These are phyloP conservation scores for Burhinus oedicnemus DNA, from an alignment of 2,113 vertebrate genomes.

Conservation along the genomic window DNA sequence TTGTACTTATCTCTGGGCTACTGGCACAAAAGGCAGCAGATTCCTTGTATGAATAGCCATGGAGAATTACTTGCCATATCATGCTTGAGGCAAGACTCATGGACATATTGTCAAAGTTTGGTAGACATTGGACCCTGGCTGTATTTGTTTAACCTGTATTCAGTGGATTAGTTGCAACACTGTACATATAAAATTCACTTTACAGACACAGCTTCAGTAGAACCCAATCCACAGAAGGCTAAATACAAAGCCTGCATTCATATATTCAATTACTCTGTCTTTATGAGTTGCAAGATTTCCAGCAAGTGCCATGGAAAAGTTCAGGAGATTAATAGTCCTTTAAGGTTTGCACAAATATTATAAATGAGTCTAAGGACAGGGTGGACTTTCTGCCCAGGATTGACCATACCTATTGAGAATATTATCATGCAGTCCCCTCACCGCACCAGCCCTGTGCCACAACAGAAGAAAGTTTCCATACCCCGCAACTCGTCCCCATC, in stretches of 20 bases:
- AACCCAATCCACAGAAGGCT: background rate
- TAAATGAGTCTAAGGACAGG: background rate
- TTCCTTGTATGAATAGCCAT: background rate
- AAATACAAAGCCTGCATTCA: background rate
- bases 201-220: background rate
- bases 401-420: background rate
- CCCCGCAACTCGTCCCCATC: fast-evolving
- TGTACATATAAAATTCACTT: background rate
- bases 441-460: background rate
- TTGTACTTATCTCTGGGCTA: background rate
- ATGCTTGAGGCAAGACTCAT: background rate
- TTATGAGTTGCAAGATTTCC: background rate
- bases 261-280: background rate
- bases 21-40: background rate
- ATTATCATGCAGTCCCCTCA: background rate
- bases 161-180: background rate
- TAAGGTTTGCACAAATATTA: background rate
- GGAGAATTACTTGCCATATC: background rate
- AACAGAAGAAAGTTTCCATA: background rate
- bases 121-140: background rate
- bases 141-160: background rate
- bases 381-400: background rate
- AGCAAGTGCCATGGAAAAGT: background rate
- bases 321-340: background rate
- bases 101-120: background rate